These are phyloP conservation scores for Himalopsyche japonica DNA, from an alignment of 2,888 invertebrate genomes.

Conservation along the genomic window DNA sequence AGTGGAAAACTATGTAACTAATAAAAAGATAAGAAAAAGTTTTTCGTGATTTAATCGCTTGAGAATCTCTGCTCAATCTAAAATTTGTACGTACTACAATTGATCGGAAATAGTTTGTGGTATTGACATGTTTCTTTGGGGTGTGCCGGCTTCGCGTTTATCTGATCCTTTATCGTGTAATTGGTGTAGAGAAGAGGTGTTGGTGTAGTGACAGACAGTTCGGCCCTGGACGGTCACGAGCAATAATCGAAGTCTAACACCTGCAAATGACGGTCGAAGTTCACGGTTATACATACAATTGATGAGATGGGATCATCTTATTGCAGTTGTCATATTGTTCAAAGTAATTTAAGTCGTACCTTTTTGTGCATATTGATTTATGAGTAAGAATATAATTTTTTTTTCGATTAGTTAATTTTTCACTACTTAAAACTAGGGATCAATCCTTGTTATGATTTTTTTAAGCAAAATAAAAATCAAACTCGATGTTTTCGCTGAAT, in stretches of 20 bases:
- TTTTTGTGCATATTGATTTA: too few species aligned
- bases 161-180: conserved; percentile 35
- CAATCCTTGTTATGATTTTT: too few species aligned
- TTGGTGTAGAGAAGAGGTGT: conserved; percentile 22
- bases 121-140: conserved; percentile 31
- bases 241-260: background rate
- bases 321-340: too few species aligned
- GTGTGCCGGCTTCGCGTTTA: conserved; percentile 20
- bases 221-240: background rate
- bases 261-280: background rate
- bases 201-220: conserved; percentile 3
- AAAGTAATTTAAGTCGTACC: too few species aligned
- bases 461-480: too few species aligned
- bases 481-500: too few species aligned
- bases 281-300: background rate
- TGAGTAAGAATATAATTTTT: too few species aligned
- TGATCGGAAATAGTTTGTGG: background rate
- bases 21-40: background rate
- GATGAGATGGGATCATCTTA: background rate
- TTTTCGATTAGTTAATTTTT: too few species aligned
- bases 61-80: background rate
- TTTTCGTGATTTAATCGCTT: background rate
- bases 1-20: background rate
- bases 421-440: too few species aligned
- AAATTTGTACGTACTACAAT: background rate